These are phyloP conservation scores for Sthenelais limicola DNA, from an alignment of 2,888 invertebrate species.

Conservation along the genomic window DNA sequence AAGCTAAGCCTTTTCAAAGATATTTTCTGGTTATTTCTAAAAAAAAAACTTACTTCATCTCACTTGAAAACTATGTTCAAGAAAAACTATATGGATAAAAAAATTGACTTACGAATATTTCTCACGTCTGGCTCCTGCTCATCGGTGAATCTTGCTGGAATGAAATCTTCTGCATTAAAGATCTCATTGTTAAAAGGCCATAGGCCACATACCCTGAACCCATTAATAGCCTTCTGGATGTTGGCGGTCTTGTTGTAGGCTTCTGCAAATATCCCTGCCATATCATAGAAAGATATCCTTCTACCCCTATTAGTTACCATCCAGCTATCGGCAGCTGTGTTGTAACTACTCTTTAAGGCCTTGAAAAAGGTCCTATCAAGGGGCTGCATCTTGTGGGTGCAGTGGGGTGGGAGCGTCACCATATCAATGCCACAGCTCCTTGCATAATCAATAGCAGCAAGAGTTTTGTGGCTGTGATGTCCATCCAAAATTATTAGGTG, in stretches of 20 bases:
- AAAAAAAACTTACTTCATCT: too few relatives aligned
- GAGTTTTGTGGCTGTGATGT: slow-evolving; percentile 58
- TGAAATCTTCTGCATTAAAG: slow-evolving; percentile 47
- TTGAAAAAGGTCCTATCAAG: slow-evolving; percentile 55
- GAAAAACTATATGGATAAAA: too few relatives aligned
- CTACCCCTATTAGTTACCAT: slow-evolving; percentile 48
- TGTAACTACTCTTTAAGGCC: slow-evolving; percentile 51
- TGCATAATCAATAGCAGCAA: slow-evolving; percentile 58
- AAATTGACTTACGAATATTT: too few relatives aligned
- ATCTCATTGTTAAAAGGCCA: slow-evolving; percentile 42
- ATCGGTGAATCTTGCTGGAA: slow-evolving; percentile 28
- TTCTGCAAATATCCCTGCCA: slow-evolving; percentile 47
- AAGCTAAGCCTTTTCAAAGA: too few relatives aligned
- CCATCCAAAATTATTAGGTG: slow-evolving; percentile 66
- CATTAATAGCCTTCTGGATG: slow-evolving; percentile 39
- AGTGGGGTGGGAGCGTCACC: slow-evolving; percentile 65
- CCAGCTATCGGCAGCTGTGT: slow-evolving; percentile 44
- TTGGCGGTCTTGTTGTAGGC: slow-evolving; percentile 43
- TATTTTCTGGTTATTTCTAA: too few relatives aligned
- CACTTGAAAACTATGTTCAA: too few relatives aligned
- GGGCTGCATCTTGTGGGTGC: slow-evolving; percentile 61
- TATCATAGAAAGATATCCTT: slow-evolving; percentile 46
- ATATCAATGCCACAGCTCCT: slow-evolving; percentile 63
- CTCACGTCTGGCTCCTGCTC: slow-evolving; percentile 12
- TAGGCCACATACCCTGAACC: slow-evolving; percentile 39